A percentile compares a stretch with the other conserved stretches of the same genome.
Evolutionary conservation across 2,113 vertebrate species (phyloP).

Genomic region (Scophthalmus maximus): DNA sequence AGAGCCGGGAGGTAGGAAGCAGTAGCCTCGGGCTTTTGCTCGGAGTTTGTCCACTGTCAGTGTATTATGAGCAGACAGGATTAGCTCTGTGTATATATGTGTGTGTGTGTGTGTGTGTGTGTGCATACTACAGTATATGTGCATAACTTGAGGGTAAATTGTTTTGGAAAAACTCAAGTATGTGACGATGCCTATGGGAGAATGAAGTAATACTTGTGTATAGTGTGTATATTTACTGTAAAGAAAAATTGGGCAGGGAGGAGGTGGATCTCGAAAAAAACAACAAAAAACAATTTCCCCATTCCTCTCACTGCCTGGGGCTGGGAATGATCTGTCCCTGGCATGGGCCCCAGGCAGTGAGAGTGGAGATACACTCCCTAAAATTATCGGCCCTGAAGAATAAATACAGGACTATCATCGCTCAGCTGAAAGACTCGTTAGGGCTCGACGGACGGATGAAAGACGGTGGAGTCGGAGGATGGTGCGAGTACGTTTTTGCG

Average conservation of each 20-base stretch:
- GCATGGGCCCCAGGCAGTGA: slow-evolving; percentile 81
- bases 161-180: slow-evolving; percentile 42
- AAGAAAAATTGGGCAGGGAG: slow-evolving; percentile 60
- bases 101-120: slow-evolving; percentile 24
- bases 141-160: slow-evolving; percentile 33
- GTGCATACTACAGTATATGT: slow-evolving; percentile 20
- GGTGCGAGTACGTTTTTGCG: slow-evolving; percentile 62
- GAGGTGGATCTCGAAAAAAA: slow-evolving; percentile 75
- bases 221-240: slow-evolving; percentile 45
- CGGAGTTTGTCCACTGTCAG: slow-evolving; percentile 59
- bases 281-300: slow-evolving; percentile 83
- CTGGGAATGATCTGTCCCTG: slow-evolving; percentile 82
- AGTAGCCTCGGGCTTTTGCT: slow-evolving; percentile 40
- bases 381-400: slow-evolving; percentile 80
- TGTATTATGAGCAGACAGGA: slow-evolving; percentile 54
- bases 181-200: slow-evolving; percentile 48
- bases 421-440: slow-evolving; percentile 88
- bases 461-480: slow-evolving; percentile 67
- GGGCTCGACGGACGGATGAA: slow-evolving; percentile 80
- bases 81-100: slow-evolving; percentile 45
- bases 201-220: slow-evolving; percentile 46
- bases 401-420: slow-evolving; percentile 86
- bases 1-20: slow-evolving; percentile 43
- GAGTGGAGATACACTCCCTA: slow-evolving; percentile 80
- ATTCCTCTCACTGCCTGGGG: slow-evolving; percentile 78